A percentile compares a stretch with the other conserved stretches of the same genome.
phyloP scores from a whole-genome alignment of 2,888 invertebrate genomes.

The Conomelus anceps region DNA sequence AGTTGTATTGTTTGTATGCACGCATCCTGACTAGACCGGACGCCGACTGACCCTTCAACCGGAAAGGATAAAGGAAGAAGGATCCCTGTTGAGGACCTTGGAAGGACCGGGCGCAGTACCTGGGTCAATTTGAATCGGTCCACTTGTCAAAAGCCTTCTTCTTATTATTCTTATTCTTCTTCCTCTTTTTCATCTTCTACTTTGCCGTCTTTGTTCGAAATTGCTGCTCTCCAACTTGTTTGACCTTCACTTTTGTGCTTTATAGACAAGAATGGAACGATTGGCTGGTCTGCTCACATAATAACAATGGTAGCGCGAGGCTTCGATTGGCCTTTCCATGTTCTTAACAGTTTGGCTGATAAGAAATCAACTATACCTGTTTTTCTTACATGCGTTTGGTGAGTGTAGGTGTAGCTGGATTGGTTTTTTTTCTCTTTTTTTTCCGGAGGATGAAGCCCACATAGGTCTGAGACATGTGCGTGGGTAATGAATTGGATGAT shows the following conservation, averaged over 20 bases:
- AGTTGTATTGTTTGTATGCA: not conserved
- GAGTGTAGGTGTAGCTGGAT: too few relatives aligned
- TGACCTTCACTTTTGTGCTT: not conserved
- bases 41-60: not conserved
- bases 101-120: not conserved
- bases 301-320: too few relatives aligned
- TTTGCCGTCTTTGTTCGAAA: not conserved
- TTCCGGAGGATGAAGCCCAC: too few relatives aligned
- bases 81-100: not conserved
- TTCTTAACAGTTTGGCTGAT: not conserved
- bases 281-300: not conserved
- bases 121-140: not conserved
- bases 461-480: too few relatives aligned
- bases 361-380: not conserved
- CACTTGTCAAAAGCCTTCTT: not conserved
- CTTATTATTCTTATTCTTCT: too few relatives aligned
- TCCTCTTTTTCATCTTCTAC: too few relatives aligned
- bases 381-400: too few relatives aligned
- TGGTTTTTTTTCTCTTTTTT: too few relatives aligned
- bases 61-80: not conserved
- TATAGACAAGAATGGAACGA: not conserved
- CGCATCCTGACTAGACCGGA: not conserved
- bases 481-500: too few relatives aligned
- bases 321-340: not conserved
- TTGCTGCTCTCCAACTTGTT: not conserved